phyloP scores from a whole-genome alignment of 2,888 invertebrate genomes.

The Coenonympha glycerion region DNA sequence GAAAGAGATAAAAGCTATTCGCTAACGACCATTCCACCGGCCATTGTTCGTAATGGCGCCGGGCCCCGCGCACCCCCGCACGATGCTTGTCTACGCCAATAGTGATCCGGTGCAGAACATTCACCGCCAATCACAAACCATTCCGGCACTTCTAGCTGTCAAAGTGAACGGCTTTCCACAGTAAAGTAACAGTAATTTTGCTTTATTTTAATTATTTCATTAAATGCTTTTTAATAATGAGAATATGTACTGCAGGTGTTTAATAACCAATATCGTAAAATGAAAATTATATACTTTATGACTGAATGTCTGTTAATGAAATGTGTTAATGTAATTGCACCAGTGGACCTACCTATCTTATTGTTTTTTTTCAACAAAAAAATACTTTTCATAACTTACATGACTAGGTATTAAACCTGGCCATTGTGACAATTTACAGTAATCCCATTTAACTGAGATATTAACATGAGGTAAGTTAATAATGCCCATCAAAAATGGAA shows the following conservation, averaged over 20 bases:
- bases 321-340: too few species aligned
- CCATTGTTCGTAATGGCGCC: conserved; percentile 75
- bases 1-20: conserved; percentile 77
- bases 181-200: conserved; percentile 46
- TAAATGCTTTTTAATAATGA: too few species aligned
- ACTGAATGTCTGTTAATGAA: too few species aligned
- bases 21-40: conserved; percentile 72
- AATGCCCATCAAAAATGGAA: too few species aligned
- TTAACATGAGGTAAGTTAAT: too few species aligned
- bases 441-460: too few species aligned
- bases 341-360: too few species aligned
- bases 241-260: too few species aligned
- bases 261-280: not conserved
- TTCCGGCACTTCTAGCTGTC: conserved; percentile 75
- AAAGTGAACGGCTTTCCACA: conserved; percentile 67
- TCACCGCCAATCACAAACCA: conserved; percentile 77
- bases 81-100: conserved; percentile 68
- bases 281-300: not conserved
- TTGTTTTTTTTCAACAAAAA: too few species aligned
- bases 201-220: conserved; percentile 25
- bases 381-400: too few species aligned
- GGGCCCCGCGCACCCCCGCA: conserved; percentile 63
- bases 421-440: too few species aligned
- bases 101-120: conserved; percentile 74
- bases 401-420: too few species aligned